Evolutionary conservation across 2,797 vertebrate species (phyloP), one percentile per base, ranked within the genome.

Genomic region (Tympanoctomys barrerae): DNA sequence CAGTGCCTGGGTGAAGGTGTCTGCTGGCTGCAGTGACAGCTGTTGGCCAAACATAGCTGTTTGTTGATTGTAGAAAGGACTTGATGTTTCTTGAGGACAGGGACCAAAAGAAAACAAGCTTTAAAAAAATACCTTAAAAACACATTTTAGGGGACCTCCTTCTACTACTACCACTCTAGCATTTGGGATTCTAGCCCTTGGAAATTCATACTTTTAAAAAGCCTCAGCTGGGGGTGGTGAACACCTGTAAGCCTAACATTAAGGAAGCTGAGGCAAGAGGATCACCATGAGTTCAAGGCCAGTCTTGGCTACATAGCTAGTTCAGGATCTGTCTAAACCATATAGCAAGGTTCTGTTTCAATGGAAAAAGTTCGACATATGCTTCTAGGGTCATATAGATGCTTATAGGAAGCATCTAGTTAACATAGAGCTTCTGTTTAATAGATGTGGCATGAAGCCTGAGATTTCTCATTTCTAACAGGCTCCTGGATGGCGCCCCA

Each of bases 81-180:
- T 78, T 86, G 68, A 89, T 82, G 71, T 95, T 95, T 95, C 91
- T 93, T 78, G 68, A 77, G 66, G 36, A 36, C 49, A 42, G 13
- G 64, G 31, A 89, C 21, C 33, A 66, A 54, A 89, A 81, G 93
- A 68, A 89, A 94, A 78, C 24, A 78, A 78, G 1, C 90, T 83
- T 83, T 80, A 87, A n/a, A 70, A 70, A 39, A 39, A 71, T 10
- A 71, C 78, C 71, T 64, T 21, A 42, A 46, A 81, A 26, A 86
- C 14, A 54, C 71, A 42, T 42, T 80, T 31, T 95, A 42, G 57
- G 33, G 36, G 24, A n/a, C 24, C 24, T 92, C 49, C 0, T 22
- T 96, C 19, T 85, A 4, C 6, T 94, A 21, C 24, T 79, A 2
- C 1, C 66, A 2, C 2, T 7, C 70, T 84, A 42, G 4, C 78